Evolutionary conservation across 2,888 invertebrate species (phyloP).

Genomic region (Drosophila tripunctata): DNA sequence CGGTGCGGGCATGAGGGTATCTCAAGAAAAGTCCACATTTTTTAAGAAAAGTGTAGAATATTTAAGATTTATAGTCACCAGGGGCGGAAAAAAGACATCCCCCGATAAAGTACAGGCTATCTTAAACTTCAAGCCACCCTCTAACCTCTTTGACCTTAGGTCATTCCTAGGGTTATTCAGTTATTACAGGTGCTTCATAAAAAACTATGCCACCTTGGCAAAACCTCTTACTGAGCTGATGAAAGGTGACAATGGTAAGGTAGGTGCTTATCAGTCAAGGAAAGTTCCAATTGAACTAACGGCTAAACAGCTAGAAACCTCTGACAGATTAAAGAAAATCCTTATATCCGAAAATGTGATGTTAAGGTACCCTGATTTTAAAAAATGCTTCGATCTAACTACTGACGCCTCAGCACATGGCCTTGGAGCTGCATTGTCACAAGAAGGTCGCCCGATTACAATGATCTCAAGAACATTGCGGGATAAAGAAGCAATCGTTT

Average conservation of each 20-base stretch:
- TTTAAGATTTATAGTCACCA: conserved; percentile 3
- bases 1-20: not conserved
- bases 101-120: conserved; percentile 1
- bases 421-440: conserved; percentile 7
- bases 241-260: not conserved
- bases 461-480: conserved; percentile 11
- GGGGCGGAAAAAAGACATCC: not conserved
- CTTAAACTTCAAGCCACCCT: not conserved
- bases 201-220: not conserved
- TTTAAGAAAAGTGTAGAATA: conserved; percentile 16
- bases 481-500: conserved; percentile 5
- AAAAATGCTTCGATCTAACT: conserved; percentile 4
- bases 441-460: conserved; percentile 3
- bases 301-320: not conserved
- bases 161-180: not conserved
- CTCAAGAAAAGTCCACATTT: conserved; percentile 9
- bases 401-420: conserved; percentile 13
- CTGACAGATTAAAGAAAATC: conserved; percentile 3
- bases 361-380: conserved; percentile 1
- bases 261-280: not conserved
- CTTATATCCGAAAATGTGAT: conserved; percentile 13
- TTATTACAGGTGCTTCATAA: not conserved
- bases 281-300: not conserved
- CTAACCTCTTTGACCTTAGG: not conserved
- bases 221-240: not conserved